Conservation (phyloP, 2,797 vertebrate genomes). For the Philypnodon macrostomus region DNA sequence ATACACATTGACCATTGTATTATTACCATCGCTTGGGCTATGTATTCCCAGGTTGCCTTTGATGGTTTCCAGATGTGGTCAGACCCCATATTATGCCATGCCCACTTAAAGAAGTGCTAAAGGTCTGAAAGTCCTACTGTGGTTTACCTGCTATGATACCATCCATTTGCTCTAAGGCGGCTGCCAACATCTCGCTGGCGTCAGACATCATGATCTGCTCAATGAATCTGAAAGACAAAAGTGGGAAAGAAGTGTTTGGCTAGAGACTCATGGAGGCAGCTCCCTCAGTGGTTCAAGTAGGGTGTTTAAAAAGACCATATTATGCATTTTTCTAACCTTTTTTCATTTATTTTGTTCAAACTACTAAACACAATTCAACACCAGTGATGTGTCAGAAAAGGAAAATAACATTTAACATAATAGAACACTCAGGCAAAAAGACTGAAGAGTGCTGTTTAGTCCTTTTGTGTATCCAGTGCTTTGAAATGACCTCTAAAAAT, state of each 20-base stretch:
- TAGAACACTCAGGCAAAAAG: too few relatives aligned
- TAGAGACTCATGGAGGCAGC: too few relatives aligned
- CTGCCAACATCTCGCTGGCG: slow-evolving; percentile 97
- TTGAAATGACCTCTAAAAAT: too few relatives aligned
- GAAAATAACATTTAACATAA: too few relatives aligned
- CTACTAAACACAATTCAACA: too few relatives aligned
- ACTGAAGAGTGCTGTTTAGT: too few relatives aligned
- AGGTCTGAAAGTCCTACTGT: background rate
- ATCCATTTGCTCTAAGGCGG: slow-evolving; percentile 97
- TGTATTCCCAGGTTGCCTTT: slow-evolving; percentile 28
- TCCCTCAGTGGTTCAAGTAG: too few relatives aligned
- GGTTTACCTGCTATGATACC: slow-evolving; percentile 94
- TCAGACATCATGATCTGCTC: slow-evolving; percentile 89
- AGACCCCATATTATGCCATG: slow-evolving; percentile 25
- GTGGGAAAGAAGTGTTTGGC: background rate
- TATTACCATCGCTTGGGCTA: slow-evolving; percentile 17
- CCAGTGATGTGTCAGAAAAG: too few relatives aligned
- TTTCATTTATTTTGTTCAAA: too few relatives aligned
- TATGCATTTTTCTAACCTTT: too few relatives aligned
- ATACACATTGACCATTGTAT: slow-evolving; percentile 27
- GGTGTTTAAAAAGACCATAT: too few relatives aligned
- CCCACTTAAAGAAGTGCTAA: slow-evolving; percentile 30
- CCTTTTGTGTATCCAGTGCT: too few relatives aligned
- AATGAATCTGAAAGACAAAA: slow-evolving; percentile 49
- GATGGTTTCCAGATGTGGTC: slow-evolving; percentile 64